These are phyloP conservation scores for Corella eumyota DNA, from an alignment of 23 tunicate species.

Conservation along the genomic window DNA sequence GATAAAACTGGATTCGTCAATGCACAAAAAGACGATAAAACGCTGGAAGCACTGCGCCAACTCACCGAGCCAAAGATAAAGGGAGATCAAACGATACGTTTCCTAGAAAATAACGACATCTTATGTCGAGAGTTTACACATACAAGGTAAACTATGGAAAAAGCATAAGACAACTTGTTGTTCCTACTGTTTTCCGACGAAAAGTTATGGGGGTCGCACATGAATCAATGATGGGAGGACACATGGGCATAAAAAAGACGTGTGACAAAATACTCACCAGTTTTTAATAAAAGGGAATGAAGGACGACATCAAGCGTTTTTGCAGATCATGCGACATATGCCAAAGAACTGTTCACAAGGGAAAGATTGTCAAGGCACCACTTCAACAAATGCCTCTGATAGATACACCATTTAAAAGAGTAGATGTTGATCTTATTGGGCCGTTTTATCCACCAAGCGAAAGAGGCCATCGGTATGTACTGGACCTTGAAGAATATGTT, in stretches of 20 bases:
- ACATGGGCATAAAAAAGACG: constrained; percentile 29
- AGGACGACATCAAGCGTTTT: constrained; percentile 1
- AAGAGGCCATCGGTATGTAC: constrained; percentile 14
- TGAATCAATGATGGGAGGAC: constrained; percentile 23
- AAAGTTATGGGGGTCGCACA: constrained; percentile 17
- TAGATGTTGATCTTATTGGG: constrained; percentile 25
- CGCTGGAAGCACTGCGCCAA: neutral
- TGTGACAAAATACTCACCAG: constrained; percentile 6
- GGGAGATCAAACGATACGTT: neutral
- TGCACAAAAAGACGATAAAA: neutral
- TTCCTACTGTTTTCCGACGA: neutral
- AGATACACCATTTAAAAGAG: constrained; percentile 21
- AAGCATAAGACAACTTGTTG: constrained; percentile 11
- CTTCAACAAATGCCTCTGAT: constrained; percentile 5
- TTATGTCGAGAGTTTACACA: neutral
- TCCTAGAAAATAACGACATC: neutral
- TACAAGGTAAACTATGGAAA: constrained; percentile 1
- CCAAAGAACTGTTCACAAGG: constrained; percentile 8
- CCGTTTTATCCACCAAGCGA: constrained; percentile 13
- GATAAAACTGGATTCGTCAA: neutral
- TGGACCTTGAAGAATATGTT: constrained; percentile 21
- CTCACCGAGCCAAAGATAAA: neutral
- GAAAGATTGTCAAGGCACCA: constrained; percentile 12
- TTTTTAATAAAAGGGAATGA: constrained; percentile 17
- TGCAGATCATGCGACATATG: constrained; percentile 22